A percentile compares a stretch with the other conserved stretches of the same genome.
phyloP scores from a whole-genome alignment of 2,797 vertebrate species.

The Rhodeus uyekii region DNA sequence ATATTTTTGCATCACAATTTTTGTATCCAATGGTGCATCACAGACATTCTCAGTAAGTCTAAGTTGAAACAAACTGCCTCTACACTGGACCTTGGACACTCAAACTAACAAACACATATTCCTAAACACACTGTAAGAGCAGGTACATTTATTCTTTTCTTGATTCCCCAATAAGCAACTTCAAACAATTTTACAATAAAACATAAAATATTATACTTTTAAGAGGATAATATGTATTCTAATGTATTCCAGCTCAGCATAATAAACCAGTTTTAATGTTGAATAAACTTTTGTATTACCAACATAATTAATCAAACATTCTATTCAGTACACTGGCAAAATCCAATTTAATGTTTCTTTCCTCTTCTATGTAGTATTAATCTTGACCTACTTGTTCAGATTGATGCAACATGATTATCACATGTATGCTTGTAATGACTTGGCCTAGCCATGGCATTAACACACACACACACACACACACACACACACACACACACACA shows the following conservation, averaged over 20 bases:
- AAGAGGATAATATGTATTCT: background rate
- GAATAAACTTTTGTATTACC: background rate
- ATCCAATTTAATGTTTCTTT: slow-evolving; percentile 3
- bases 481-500: background rate
- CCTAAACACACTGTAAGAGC: background rate
- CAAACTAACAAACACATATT: background rate
- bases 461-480: background rate
- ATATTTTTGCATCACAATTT: background rate
- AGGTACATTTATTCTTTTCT: background rate
- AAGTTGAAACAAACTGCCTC: background rate
- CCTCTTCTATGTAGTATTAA: background rate
- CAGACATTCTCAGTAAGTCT: background rate
- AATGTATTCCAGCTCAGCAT: background rate
- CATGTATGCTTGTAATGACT: background rate
- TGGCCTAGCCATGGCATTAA: background rate
- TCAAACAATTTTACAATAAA: background rate
- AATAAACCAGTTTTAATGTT: background rate
- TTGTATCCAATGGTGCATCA: background rate
- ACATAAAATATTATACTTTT: background rate
- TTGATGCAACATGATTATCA: slow-evolving; percentile 11
- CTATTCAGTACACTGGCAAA: background rate
- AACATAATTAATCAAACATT: background rate
- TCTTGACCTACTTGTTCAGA: slow-evolving; percentile 44
- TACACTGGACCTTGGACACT: background rate
- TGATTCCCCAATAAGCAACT: background rate